A percentile compares a stretch with the other conserved stretches of the same genome.
These are phyloP conservation scores for Sylvia borin DNA, from an alignment of 2,797 vertebrate species.

Conservation along the genomic window DNA sequence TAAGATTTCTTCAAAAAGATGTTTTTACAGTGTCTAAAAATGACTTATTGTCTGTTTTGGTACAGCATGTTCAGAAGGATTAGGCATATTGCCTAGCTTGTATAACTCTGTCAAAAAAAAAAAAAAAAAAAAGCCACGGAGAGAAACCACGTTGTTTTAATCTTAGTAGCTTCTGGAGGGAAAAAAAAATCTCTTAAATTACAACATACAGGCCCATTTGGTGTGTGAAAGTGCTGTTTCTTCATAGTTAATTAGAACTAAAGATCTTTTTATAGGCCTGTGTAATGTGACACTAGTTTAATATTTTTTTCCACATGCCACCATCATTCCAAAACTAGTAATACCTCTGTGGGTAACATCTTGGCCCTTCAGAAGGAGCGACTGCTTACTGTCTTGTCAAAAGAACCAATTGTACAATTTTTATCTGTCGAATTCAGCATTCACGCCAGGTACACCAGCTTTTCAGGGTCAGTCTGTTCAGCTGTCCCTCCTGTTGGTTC, in stretches of 20 bases:
- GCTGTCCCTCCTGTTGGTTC: background rate
- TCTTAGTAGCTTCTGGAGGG: background rate
- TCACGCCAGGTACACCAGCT: background rate
- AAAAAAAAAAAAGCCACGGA: background rate
- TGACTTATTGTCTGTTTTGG: background rate
- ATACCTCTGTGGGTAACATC: background rate
- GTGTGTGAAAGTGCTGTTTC: background rate
- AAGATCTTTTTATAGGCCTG: background rate
- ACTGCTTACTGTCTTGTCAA: background rate
- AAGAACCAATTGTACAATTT: background rate
- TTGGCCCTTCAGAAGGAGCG: background rate
- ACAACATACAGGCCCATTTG: background rate
- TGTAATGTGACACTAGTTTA: background rate
- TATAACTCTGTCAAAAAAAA: background rate
- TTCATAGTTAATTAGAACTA: background rate
- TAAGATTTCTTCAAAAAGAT: background rate
- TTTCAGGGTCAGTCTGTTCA: background rate
- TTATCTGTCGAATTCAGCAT: background rate
- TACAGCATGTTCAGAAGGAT: background rate
- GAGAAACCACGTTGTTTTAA: background rate
- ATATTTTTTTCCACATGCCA: fast-evolving
- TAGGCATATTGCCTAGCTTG: background rate
- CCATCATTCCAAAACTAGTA: background rate
- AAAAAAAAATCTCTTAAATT: background rate
- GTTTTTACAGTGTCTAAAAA: background rate